Base-by-base conservation (phyloP, 2,113 vertebrate species). In the Cisticola juncidis region DNA sequence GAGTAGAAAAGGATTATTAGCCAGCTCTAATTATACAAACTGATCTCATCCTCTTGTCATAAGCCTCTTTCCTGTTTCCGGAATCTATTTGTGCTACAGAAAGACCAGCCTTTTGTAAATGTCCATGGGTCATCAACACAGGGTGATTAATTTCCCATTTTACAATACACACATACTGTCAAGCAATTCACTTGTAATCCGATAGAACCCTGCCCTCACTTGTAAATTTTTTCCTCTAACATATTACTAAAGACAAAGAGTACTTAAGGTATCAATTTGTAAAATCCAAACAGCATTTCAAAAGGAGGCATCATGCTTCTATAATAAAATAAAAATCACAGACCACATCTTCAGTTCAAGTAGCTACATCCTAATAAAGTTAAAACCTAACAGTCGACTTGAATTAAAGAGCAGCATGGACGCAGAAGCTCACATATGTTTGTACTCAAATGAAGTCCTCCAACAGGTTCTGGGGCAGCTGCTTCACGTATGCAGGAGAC, bases 1-100 rank as follows among this genome's bases (percentile, higher is more conserved):
- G 97, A 96, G 96, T 96, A 95, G 97, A 97, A 98, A 97, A 98
- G 96, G 97, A 98, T 98, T 98, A 98, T 98, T 98, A 97, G 97
- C 94, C 73, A 77, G 94, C 96, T 98, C 98, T 98, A 98, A 98
- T 98, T 98, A 99, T 98, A 98, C 97, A 96, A 97, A 97, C 95
- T 97, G 97, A 98, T 97, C 97, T 98, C 98, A 99, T 98, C 98
- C 97, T 98, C 98, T 98, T 98, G 86, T 94, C 98, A 97, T 98
- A 98, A 98, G 97, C 96, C 92, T 97, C 97, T 98, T 97, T 97
- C 95, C 97, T 97, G 97, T 89, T 95, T 97, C 96, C 92, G 69
- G 97, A 97, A 96, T 94, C 93, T 94, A 97, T 92, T 95, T 97
- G 92, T 95, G 91, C 90, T 94, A 83, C 83, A 74, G 89, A 92